Evolutionary conservation across 2,113 vertebrate species (phyloP), one percentile per base, ranked within the genome.

Genomic region (Neogale vison): DNA sequence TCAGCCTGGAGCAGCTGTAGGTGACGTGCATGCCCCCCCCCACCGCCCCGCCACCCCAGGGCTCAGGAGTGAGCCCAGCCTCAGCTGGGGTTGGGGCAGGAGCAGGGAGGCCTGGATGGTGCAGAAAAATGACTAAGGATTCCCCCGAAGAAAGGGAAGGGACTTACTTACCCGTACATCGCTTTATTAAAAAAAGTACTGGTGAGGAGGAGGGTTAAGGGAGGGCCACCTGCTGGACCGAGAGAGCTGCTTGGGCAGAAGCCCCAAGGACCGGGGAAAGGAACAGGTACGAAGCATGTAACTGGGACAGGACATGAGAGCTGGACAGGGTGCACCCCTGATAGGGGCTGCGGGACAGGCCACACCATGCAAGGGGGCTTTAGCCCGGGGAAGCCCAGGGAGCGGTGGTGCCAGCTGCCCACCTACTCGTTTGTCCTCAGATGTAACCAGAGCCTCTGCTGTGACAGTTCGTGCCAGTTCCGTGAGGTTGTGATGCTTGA

Each of bases 301-400:
- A 24, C 39, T 21, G 36, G 52, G 20, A 13, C 20, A 18, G 29
- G 57, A 2, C 4, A 4, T 77, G 80, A 86, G 39, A 14, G 34
- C 3, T 55, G 31, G 29, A 3, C n/a, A 1, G 36, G 42, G 21
- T 5, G 1, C 4, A 17, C 0, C 0, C 1, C 11, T 59, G 24
- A 15, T 0, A 3, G 12, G 17, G 4, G 0, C 24, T 4, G 2
- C 20, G 7, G 39, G 14, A 9, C n/a, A 5, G 21, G 47, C 21
- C 26, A 5, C 23, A 1, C 26, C 26, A 0, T 4, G 23, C 47
- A 4, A 29, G 20, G 52, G 26, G 3, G 18, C 9, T 29, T 39
- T 23, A 42, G 52, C 7, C 18, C 55, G 1, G 18, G 18, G 52
- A 55, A 55, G 52, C 52, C 1, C 6, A 57, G 13, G 80, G 57